Conservation (phyloP, 1,140 invertebrate species). For the Drosophila sulfurigaster region DNA sequence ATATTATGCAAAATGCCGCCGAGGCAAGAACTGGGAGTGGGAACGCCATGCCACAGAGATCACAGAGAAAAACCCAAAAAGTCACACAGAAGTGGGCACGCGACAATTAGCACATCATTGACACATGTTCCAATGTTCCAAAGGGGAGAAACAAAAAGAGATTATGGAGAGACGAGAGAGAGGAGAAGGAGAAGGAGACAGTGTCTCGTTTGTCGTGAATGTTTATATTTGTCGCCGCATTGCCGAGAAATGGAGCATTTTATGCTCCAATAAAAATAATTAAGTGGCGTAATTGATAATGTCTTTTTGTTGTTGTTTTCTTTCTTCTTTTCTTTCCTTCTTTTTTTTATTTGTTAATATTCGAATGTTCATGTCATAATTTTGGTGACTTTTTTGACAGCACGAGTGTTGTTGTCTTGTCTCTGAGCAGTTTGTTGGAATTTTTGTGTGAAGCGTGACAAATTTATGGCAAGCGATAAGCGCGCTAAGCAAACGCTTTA, state of each 20-base stretch:
- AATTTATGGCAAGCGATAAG: constrained; percentile 54
- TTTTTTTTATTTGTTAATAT: constrained; percentile 28
- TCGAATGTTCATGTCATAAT: constrained; percentile 68
- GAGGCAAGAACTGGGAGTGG: constrained; percentile 9
- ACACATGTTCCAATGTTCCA: constrained; percentile 58
- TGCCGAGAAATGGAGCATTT: constrained; percentile 78
- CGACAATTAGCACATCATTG: constrained; percentile 81
- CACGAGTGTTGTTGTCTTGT: constrained; percentile 19
- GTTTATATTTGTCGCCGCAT: constrained; percentile 31
- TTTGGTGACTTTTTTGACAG: constrained; percentile 58
- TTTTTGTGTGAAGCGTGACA: constrained; percentile 49
- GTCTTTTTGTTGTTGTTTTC: constrained; percentile 57
- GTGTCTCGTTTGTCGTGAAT: constrained; percentile 12
- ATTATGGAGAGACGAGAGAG: not conserved
- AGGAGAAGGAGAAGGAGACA: not conserved
- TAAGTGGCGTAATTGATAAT: constrained; percentile 83
- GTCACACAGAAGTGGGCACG: constrained; percentile 66
- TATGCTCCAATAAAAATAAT: constrained; percentile 83
- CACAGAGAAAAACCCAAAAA: constrained; percentile 32
- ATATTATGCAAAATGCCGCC: constrained; percentile 63
- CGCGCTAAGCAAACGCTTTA: constrained; percentile 5
- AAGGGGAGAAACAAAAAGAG: too few relatives aligned
- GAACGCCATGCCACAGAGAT: constrained; percentile 29
- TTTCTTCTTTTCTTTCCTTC: constrained; percentile 30
- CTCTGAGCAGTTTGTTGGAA: not conserved